Evolutionary conservation across 1,140 invertebrate genomes (phyloP).

Genomic region (Cyrtorhinus lividipennis): DNA sequence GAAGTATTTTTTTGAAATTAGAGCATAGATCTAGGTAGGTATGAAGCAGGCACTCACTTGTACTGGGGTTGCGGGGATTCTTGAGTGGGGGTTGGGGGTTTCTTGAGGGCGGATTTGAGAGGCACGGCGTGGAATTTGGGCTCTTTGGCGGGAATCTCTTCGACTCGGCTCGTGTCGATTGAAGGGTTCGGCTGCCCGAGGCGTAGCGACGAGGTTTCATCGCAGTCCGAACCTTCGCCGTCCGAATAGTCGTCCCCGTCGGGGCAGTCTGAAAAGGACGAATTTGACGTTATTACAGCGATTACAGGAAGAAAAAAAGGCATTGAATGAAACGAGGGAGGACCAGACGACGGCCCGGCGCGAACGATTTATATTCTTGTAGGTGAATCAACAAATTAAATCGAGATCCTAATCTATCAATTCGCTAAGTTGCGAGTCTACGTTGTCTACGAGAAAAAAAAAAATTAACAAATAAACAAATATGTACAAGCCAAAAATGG

Average conservation of each 20-base stretch:
- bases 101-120: conserved; percentile 82
- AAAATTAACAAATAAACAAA: too few relatives aligned
- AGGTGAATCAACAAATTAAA: too few relatives aligned
- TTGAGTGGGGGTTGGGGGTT: conserved; percentile 60
- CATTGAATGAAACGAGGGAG: too few relatives aligned
- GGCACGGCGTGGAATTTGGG: conserved; percentile 72
- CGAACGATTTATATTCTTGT: too few relatives aligned
- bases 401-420: too few relatives aligned
- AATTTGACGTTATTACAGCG: background rate
- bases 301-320: background rate
- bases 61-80: conserved; percentile 48
- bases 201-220: conserved; percentile 29
- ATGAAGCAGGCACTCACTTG: conserved; percentile 2
- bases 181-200: conserved; percentile 42
- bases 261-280: conserved; percentile 9
- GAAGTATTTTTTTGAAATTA: too few relatives aligned
- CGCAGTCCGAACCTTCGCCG: conserved; percentile 37
- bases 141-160: conserved; percentile 81
- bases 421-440: too few relatives aligned
- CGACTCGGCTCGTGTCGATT: conserved; percentile 64
- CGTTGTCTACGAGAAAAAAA: too few relatives aligned
- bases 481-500: too few relatives aligned
- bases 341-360: too few relatives aligned
- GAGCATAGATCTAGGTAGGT: too few relatives aligned
- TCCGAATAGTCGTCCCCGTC: conserved; percentile 45